Percentiles rank a stretch among this genome's conserved stretches.
Evolutionary conservation across 2,888 invertebrate genomes (phyloP).

Genomic region (Apeira syringaria): DNA sequence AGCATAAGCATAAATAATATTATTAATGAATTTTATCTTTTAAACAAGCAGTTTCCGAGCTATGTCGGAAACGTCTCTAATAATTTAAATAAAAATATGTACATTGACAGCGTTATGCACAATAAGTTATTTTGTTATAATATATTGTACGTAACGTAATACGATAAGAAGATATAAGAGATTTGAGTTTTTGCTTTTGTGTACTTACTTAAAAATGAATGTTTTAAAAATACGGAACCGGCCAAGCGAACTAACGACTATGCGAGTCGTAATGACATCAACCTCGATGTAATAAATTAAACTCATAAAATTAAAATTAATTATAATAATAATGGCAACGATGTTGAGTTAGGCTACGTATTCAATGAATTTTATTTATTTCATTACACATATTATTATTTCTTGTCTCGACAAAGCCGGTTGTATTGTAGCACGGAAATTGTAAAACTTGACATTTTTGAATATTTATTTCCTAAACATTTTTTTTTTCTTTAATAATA

Average conservation of each 20-base stretch:
- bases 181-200: no score
- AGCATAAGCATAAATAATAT: no score
- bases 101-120: no score
- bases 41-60: no score
- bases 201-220: no score
- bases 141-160: no score
- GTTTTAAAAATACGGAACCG: conserved; percentile 2
- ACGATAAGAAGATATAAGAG: not conserved
- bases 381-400: not conserved
- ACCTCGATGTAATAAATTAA: conserved; percentile 16
- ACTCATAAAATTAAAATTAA: conserved; percentile 13
- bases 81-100: no score
- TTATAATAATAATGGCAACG: conserved; percentile 11
- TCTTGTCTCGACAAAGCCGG: conserved; percentile 1
- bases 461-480: not conserved
- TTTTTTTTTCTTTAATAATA: no score
- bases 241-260: conserved; percentile 17
- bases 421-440: conserved; percentile 10
- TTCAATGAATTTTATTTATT: conserved; percentile 1
- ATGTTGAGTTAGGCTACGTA: conserved; percentile 11
- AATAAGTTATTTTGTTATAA: no score
- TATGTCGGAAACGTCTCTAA: no score
- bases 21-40: no score
- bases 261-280: conserved; percentile 17
- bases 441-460: conserved; percentile 2